Percentiles rank a stretch among this genome's conserved stretches.
These are phyloP conservation scores for Pluvialis apricaria DNA, from an alignment of 2,113 vertebrate species.

Conservation along the genomic window DNA sequence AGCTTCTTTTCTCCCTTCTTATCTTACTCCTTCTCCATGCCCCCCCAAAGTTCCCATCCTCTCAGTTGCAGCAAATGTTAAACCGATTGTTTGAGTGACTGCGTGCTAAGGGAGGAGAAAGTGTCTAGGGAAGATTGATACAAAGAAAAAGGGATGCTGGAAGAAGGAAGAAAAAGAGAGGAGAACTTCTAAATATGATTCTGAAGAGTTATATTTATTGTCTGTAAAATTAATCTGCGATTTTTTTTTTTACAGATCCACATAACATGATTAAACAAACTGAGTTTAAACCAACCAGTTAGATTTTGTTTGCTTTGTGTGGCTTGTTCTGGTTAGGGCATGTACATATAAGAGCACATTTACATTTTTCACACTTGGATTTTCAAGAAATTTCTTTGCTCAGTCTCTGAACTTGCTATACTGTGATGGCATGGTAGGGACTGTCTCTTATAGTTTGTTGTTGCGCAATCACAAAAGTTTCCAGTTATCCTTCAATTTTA, in stretches of 20 bases:
- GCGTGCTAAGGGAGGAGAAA: neutral
- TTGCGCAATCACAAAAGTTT: neutral
- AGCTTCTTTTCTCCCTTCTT: neutral
- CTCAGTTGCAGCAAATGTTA: neutral
- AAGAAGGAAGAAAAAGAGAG: neutral
- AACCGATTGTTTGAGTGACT: neutral
- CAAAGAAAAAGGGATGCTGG: neutral
- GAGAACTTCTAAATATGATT: neutral
- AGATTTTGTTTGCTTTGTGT: neutral
- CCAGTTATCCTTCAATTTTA: neutral
- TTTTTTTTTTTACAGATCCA: neutral
- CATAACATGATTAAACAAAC: neutral
- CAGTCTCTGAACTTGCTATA: neutral
- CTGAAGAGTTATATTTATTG: neutral
- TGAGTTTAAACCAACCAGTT: neutral
- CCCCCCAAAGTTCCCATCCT: neutral
- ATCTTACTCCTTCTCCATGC: neutral
- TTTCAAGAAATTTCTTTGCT: conserved; percentile 30
- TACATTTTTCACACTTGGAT: neutral
- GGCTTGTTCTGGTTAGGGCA: neutral
- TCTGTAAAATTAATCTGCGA: neutral
- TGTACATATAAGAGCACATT: neutral
- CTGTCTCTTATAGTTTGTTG: neutral
- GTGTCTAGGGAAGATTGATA: neutral
- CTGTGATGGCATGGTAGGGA: neutral